Evolutionary conservation across 2,113 vertebrate genomes (phyloP).

Genomic region (Dromaius novaehollandiae): DNA sequence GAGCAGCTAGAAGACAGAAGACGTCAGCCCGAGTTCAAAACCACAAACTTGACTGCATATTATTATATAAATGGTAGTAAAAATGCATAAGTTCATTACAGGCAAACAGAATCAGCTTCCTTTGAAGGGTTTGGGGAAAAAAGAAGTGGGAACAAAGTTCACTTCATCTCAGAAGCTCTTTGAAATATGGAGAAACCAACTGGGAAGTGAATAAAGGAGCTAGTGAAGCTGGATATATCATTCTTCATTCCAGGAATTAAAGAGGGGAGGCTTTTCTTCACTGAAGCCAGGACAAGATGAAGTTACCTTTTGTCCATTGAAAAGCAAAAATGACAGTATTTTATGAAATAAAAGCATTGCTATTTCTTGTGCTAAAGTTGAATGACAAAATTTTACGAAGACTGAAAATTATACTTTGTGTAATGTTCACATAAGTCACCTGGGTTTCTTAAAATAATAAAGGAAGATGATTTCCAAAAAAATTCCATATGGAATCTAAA

Average conservation of each 20-base stretch:
- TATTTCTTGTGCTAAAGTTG: background rate
- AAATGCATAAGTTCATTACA: background rate
- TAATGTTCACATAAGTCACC: background rate
- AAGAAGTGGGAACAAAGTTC: background rate
- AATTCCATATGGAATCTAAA: background rate
- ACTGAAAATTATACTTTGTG: background rate
- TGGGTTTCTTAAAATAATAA: background rate
- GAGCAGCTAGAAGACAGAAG: background rate
- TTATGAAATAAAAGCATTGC: background rate
- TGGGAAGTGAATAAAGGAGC: background rate
- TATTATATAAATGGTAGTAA: too few relatives aligned
- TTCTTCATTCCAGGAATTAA: background rate
- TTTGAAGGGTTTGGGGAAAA: background rate
- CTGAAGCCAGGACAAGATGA: background rate
- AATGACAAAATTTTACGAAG: slow-evolving; percentile 23
- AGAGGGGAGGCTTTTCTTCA: background rate
- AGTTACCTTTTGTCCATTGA: background rate
- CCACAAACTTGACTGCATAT: background rate
- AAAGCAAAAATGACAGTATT: background rate
- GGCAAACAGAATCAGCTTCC: background rate
- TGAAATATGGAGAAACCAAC: background rate
- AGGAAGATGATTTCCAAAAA: background rate
- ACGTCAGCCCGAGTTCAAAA: background rate
- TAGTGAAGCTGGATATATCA: background rate
- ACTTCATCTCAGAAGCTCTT: background rate